A percentile compares a stretch with the other conserved stretches of the same genome.
Evolutionary conservation across 2,113 vertebrate species (phyloP).

Genomic region (Tenrec ecaudatus): DNA sequence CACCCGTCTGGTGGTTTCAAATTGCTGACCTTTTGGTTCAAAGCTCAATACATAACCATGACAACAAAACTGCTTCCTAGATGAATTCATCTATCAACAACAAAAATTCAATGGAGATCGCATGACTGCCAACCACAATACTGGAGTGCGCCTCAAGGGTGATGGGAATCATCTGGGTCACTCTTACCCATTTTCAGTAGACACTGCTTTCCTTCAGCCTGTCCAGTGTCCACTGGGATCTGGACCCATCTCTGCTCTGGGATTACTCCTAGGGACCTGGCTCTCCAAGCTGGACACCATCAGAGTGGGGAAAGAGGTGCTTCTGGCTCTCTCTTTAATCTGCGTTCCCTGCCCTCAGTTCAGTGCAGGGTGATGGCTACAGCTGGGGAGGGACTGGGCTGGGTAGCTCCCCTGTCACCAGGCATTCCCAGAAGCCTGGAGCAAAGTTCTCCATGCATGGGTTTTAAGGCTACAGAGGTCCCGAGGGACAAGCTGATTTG

Average conservation of each 20-base stretch:
- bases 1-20: too few relatives aligned
- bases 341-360: neutral
- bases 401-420: too few relatives aligned
- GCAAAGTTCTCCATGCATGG: neutral
- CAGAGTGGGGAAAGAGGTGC: neutral
- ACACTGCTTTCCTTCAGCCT: neutral
- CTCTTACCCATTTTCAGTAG: accelerated
- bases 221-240: neutral
- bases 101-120: too few relatives aligned
- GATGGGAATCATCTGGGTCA: neutral
- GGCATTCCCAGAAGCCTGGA: neutral
- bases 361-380: neutral
- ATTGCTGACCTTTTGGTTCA: too few relatives aligned
- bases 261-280: neutral
- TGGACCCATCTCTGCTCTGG: neutral
- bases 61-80: too few relatives aligned
- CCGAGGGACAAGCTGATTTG: neutral
- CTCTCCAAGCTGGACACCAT: neutral
- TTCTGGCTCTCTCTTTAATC: neutral
- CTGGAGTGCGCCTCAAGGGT: neutral
- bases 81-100: too few relatives aligned
- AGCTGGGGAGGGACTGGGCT: neutral
- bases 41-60: too few relatives aligned
- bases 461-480: neutral
- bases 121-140: too few relatives aligned